Evolutionary conservation across 35 echinoderm and acorn worm genomes (phyloP).

Genomic region (Nesometra sesokonis): DNA sequence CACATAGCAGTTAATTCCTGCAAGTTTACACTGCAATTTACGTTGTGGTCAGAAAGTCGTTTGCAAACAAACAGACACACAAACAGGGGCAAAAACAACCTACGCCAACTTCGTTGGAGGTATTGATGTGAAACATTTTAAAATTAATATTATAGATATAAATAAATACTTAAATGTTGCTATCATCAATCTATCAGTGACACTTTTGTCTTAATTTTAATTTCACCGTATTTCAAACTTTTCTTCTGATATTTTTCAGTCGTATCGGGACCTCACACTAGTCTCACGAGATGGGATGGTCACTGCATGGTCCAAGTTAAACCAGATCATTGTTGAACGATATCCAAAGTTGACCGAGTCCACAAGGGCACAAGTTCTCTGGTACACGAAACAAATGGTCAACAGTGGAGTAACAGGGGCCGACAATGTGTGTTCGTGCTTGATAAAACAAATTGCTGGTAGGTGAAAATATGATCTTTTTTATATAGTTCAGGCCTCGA

Average conservation of each 20-base stretch:
- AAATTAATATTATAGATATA: too few species aligned
- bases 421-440: slow-evolving; percentile 68
- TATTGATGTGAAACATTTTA: too few species aligned
- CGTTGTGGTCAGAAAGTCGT: background rate
- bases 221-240: background rate
- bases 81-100: too few species aligned
- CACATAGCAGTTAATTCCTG: background rate
- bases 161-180: background rate
- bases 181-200: background rate
- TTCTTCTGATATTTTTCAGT: slow-evolving; percentile 22
- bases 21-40: background rate
- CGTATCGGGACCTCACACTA: slow-evolving; percentile 70
- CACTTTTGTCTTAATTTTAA: background rate
- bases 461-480: background rate
- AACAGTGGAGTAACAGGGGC: slow-evolving; percentile 64
- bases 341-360: slow-evolving; percentile 65
- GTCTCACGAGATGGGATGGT: slow-evolving; percentile 70
- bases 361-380: slow-evolving; percentile 69
- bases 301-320: slow-evolving; percentile 48
- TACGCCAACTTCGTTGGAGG: too few species aligned
- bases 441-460: slow-evolving; percentile 95
- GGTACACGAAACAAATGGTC: slow-evolving; percentile 80
- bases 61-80: background rate
- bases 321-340: slow-evolving; percentile 62
- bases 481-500: too few species aligned